Evolutionary conservation across 1,140 invertebrate species (phyloP).

Genomic region (Cryptotermes secundus): DNA sequence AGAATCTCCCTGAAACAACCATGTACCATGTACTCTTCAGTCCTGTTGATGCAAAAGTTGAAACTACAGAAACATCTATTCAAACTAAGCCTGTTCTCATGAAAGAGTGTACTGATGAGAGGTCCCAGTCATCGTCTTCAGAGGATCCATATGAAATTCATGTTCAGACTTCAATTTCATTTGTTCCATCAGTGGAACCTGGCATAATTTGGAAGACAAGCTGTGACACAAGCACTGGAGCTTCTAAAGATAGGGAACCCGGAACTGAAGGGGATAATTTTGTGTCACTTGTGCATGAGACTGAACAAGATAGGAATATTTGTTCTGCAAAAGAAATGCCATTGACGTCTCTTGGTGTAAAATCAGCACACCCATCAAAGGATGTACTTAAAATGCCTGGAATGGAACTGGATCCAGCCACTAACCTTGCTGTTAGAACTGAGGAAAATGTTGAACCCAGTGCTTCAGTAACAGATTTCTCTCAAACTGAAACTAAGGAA

Average conservation of each 20-base stretch:
- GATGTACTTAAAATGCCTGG: not conserved
- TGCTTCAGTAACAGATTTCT: not conserved
- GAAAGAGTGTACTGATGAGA: constrained; percentile 18
- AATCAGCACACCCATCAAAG: not conserved
- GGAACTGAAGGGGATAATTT: not conserved
- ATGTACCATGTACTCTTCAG: not conserved
- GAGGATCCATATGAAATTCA: constrained; percentile 64
- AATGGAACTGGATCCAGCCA: not conserved
- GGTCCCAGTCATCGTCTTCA: constrained; percentile 48
- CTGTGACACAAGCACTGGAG: not conserved
- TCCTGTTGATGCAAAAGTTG: not conserved
- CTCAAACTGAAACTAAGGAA: not conserved
- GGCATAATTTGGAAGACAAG: too few species aligned
- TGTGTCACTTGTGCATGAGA: not conserved
- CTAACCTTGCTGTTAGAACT: not conserved
- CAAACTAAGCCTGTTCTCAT: constrained; percentile 25
- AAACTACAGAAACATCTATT: constrained; percentile 17
- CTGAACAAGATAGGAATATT: not conserved
- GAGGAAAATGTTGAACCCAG: not conserved
- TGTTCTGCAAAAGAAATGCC: not conserved
- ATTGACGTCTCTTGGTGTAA: not conserved
- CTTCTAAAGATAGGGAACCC: not conserved
- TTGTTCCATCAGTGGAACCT: constrained; percentile 46
- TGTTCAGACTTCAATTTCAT: constrained; percentile 58
- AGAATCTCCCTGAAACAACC: not conserved